Evolutionary conservation across 2,113 vertebrate species (phyloP).

Genomic region (Eclectus roratus): DNA sequence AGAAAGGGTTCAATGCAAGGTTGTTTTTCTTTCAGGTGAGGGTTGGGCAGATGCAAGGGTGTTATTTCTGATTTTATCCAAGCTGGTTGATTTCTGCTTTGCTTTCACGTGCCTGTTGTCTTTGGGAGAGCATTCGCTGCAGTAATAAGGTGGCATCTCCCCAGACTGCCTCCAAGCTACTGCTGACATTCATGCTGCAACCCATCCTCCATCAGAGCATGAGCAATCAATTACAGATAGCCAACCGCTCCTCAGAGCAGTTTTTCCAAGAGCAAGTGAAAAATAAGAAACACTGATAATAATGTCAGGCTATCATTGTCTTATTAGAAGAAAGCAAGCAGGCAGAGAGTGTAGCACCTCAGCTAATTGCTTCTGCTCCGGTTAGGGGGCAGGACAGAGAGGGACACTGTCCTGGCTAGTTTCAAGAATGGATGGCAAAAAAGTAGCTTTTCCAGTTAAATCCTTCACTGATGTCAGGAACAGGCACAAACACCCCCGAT

Average conservation of each 20-base stretch:
- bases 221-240: constrained; percentile 1
- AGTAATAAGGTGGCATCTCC: constrained; percentile 31
- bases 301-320: neutral
- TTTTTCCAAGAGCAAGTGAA: neutral
- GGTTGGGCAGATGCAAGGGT: neutral
- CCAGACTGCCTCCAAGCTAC: constrained; percentile 44
- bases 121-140: neutral
- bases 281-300: neutral
- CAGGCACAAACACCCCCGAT: neutral
- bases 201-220: neutral
- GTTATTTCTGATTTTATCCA: constrained; percentile 46
- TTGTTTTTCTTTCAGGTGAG: constrained; percentile 24
- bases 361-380: neutral
- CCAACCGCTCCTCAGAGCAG: neutral
- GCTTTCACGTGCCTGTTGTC: neutral
- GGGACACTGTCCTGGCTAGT: neutral
- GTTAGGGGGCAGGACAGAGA: neutral
- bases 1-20: neutral
- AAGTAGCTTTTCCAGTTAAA: neutral
- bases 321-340: neutral
- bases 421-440: neutral
- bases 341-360: neutral
- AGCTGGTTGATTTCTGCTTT: neutral
- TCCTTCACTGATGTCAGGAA: neutral
- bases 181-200: neutral